A percentile compares a stretch with the other conserved stretches of the same genome.
phyloP scores from a whole-genome alignment of 2,113 vertebrate genomes.

The Mus musculus region GRCm39 chr6:114706001-114706500 shows the following conservation, averaged over 20 bases:
- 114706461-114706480: not conserved
- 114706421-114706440: not conserved
- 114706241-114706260: constrained; percentile 11
- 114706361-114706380: not conserved
- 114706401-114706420: not conserved
- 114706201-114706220: not conserved
- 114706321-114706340: constrained; percentile 15
- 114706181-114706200: not conserved
- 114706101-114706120: not conserved
- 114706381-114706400: not conserved
- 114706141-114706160: not conserved
- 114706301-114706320: not conserved
- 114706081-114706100: not conserved
- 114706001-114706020: not conserved
- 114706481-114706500: not conserved
- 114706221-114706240: not conserved
- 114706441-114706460: not conserved
- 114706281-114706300: constrained; percentile 13
- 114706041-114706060: not conserved
- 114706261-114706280: not conserved
- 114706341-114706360: constrained; percentile 26
- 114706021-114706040: constrained; percentile 25
- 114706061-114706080: not conserved
- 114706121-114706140: not conserved
- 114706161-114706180: not conserved